Evolutionary conservation across 2,113 vertebrate species (phyloP).

Genomic region (Etia nguti): DNA sequence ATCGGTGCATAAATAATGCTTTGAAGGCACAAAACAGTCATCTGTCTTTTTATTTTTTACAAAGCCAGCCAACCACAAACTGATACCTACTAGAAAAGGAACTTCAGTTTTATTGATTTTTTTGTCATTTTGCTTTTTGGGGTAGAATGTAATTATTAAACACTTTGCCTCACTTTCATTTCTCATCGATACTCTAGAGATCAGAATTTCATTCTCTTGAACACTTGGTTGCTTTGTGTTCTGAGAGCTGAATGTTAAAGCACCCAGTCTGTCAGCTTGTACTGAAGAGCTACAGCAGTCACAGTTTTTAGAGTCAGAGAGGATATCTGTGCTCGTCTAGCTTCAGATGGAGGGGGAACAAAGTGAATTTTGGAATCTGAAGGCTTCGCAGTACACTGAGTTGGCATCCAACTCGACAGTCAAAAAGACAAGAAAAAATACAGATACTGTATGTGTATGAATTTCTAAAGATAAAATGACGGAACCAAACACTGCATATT

Average conservation of each 20-base stretch:
- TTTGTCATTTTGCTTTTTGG: constrained; percentile 1
- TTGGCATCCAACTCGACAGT: constrained; percentile 5
- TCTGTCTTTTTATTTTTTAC: neutral
- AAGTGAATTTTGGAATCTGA: constrained; percentile 50
- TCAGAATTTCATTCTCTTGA: constrained; percentile 20
- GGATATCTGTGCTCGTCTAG: constrained; percentile 21
- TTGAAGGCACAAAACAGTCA: neutral
- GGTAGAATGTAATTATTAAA: constrained; percentile 22
- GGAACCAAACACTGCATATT: neutral
- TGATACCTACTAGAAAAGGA: neutral
- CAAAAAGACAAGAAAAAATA: constrained; percentile 9
- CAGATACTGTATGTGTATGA: neutral
- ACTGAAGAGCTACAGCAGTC: constrained; percentile 13
- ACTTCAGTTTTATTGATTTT: neutral
- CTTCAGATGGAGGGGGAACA: constrained; percentile 52
- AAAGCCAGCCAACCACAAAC: neutral
- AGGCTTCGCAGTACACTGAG: constrained; percentile 4
- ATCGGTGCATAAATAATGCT: neutral
- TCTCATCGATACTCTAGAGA: constrained; percentile 6
- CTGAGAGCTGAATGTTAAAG: constrained; percentile 32
- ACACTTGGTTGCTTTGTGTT: constrained; percentile 27
- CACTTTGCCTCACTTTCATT: neutral
- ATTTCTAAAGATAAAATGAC: neutral
- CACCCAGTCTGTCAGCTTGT: constrained; percentile 11
- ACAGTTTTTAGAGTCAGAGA: constrained; percentile 32